Conservation (phyloP, 1,140 invertebrate genomes). For the Cotesia chilonis region DNA sequence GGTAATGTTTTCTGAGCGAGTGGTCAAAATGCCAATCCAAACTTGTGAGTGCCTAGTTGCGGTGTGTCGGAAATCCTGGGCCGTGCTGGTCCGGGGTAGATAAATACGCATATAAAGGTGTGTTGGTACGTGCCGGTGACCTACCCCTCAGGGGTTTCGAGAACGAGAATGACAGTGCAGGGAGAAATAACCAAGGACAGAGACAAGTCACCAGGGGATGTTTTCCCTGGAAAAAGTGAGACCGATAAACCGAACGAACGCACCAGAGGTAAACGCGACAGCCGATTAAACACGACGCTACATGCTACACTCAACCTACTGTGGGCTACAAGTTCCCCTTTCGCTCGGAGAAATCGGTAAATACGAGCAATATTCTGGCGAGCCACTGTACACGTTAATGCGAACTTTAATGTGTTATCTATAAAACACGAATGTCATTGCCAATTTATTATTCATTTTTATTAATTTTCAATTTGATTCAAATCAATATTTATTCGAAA, state of each 20-base stretch:
- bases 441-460: conserved; percentile 12
- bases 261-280: conserved; percentile 32
- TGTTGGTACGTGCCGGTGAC: not conserved
- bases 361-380: conserved; percentile 42
- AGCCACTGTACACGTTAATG: conserved; percentile 5
- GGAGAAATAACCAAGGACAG: not conserved
- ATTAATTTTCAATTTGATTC: conserved; percentile 6
- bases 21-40: conserved; percentile 27
- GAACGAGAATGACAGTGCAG: not conserved
- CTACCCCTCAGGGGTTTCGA: not conserved
- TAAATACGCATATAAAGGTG: not conserved
- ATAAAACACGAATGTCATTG: not conserved
- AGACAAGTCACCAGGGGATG: conserved; percentile 8
- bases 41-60: conserved; percentile 20
- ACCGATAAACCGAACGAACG: not conserved
- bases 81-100: not conserved
- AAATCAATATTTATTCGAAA: not conserved
- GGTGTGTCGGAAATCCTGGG: conserved; percentile 22
- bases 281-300: conserved; percentile 45
- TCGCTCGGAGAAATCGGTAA: conserved; percentile 45
- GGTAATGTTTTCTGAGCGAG: conserved; percentile 23
- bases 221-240: not conserved
- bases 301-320: not conserved
- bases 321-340: conserved; percentile 37
- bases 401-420: not conserved